Conservation (phyloP, 1,140 invertebrate species). For the Diplogasteroides magnus region DNA sequence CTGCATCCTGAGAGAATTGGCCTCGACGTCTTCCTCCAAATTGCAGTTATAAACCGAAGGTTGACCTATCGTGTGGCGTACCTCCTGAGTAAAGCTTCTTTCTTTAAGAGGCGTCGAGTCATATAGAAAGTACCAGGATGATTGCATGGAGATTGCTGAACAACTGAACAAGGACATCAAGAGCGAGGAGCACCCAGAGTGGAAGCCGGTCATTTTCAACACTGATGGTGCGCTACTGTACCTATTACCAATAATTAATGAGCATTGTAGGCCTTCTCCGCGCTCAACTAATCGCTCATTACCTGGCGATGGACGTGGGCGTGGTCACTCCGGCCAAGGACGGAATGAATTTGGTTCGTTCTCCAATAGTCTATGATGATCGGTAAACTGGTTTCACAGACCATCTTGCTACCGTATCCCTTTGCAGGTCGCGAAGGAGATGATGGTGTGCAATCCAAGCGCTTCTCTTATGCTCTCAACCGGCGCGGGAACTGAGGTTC, state of each 20-base stretch:
- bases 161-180: conserved; percentile 42
- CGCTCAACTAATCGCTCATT: conserved; percentile 49
- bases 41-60: conserved; percentile 49
- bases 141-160: conserved; percentile 48
- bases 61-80: not conserved
- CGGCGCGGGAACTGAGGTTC: conserved; percentile 53
- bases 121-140: conserved; percentile 52
- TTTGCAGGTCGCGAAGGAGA: conserved; percentile 41
- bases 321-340: conserved; percentile 54
- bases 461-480: conserved; percentile 50
- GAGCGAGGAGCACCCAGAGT: conserved; percentile 42
- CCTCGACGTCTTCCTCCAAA: conserved; percentile 48
- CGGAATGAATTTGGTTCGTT: conserved; percentile 47
- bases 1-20: conserved; percentile 51
- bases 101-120: conserved; percentile 45
- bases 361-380: not conserved
- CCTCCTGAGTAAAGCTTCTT: not conserved
- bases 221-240: conserved; percentile 44
- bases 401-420: not conserved
- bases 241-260: not conserved
- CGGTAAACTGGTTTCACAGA: not conserved
- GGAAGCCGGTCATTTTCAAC: conserved; percentile 52
- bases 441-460: conserved; percentile 50
- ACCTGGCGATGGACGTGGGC: conserved; percentile 53
- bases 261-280: conserved; percentile 38